Percentiles rank a stretch among this genome's conserved stretches.
phyloP scores from a whole-genome alignment of 2,888 invertebrate genomes.

The Platycnemis pennipes region DNA sequence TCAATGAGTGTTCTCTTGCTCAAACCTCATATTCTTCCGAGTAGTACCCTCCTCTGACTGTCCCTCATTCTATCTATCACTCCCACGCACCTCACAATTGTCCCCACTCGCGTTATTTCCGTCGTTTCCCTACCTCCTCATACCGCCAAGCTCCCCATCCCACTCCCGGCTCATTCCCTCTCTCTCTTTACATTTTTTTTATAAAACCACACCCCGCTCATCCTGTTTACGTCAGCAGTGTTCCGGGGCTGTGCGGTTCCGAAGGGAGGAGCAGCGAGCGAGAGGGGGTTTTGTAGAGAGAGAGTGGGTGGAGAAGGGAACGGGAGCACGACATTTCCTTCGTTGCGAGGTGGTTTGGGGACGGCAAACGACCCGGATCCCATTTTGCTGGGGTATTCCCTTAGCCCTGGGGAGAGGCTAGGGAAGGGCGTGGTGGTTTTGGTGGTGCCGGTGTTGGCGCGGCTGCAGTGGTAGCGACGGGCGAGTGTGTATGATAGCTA shows the following conservation, averaged over 20 bases:
- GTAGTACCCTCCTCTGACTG: not conserved
- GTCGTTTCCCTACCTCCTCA: constrained; percentile 49
- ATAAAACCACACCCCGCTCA: constrained; percentile 62
- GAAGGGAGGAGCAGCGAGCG: not conserved
- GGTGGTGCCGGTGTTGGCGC: not conserved
- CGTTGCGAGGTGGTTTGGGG: not conserved
- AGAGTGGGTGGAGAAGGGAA: not conserved
- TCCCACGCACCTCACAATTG: not conserved
- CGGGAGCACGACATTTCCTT: not conserved
- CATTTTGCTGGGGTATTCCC: constrained; percentile 48
- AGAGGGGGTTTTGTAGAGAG: not conserved
- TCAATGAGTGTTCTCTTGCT: not conserved
- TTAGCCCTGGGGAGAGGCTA: constrained; percentile 42
- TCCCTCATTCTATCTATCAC: not conserved
- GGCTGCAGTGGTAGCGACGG: not conserved
- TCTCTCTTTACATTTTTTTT: constrained; percentile 34
- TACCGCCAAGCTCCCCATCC: not conserved
- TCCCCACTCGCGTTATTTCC: constrained; percentile 66
- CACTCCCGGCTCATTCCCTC: constrained; percentile 33
- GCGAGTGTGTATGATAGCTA: not conserved
- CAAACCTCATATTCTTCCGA: not conserved
- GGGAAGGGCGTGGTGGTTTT: constrained; percentile 35
- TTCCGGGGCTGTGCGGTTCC: constrained; percentile 54
- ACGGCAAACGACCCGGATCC: constrained; percentile 62
- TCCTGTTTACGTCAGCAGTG: constrained; percentile 59